These are phyloP conservation scores for Zeugodacus cucurbitae DNA, from an alignment of 1,140 invertebrate genomes.

Conservation along the genomic window DNA sequence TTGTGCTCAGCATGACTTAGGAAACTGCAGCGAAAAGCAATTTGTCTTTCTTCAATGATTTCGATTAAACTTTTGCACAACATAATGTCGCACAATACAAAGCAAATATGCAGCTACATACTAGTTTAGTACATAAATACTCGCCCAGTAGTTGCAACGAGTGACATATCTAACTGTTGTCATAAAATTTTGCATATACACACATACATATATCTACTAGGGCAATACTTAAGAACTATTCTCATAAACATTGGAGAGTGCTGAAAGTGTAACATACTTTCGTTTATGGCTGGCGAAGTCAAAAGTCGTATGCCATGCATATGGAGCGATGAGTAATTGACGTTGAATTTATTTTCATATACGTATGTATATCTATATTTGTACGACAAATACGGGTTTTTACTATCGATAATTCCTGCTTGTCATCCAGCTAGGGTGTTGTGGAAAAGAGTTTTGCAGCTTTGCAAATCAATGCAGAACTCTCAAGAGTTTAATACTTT, in stretches of 20 bases:
- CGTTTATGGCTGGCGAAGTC: not conserved
- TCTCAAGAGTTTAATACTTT: no score
- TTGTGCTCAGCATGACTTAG: not conserved
- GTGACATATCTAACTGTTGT: not conserved
- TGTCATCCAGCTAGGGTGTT: no score
- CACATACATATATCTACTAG: not conserved
- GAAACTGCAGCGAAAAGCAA: constrained; percentile 29
- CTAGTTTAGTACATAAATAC: not conserved
- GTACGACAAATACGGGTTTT: not conserved
- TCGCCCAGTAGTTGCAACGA: not conserved
- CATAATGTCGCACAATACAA: not conserved
- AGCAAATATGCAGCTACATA: not conserved
- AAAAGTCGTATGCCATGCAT: not conserved
- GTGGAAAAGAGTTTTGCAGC: no score
- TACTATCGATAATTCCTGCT: no score
- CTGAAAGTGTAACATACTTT: not conserved
- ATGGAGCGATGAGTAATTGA: not conserved
- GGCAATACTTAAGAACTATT: not conserved
- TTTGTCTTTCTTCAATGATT: constrained; percentile 37
- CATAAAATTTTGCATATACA: not conserved
- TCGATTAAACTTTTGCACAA: constrained; percentile 38
- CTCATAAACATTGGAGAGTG: not conserved
- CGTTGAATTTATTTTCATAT: not conserved
- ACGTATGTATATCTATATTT: not conserved
- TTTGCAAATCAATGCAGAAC: no score